Evolutionary conservation across 2,113 vertebrate species (phyloP), one percentile per base, ranked within the genome.

Genomic region (Halichoeres trimaculatus): DNA sequence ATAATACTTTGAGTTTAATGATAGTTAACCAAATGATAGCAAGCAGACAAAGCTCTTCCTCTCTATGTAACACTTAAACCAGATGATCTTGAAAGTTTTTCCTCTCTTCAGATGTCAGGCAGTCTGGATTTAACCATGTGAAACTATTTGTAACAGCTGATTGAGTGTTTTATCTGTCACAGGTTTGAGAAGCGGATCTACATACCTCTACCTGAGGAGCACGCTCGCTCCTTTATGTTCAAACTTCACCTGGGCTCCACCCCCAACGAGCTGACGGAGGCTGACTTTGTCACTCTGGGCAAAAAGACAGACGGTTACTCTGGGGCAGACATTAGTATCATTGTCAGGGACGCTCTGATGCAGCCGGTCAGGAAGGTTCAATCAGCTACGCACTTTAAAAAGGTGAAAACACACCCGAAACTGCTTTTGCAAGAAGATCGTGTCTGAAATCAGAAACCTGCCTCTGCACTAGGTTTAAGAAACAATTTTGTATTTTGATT

Each of bases 141-240:
- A 14, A 41, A 14, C 5, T 14, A 30, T 30, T 30, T 30, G 30
- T 30, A 30, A 30, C 30, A 30, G 30, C 30, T 30, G 30, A 30
- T 30, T 30, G 3, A 65, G 12, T 68, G 20, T 79, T 65, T 51
- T 50, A 6, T 65, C 17, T 54, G 3, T 64, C 56, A 74, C 34
- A 97, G 97, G 90, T 98, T 98, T 94, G 97, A 98, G 87, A 98
- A 98, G 66, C 93, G 96, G 16, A 98, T 99, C 90, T 97, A 96
- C 88, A 99, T 99, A 81, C 96, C 96, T 84, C 93, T 99, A 82
- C 97, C 97, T 0, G 97, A 99, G 80, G 93, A 94, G 54, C 95
- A 94, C 0, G 96, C 96, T 40, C 94, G 96, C 83, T 67, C 94
- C 67, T 89, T 90, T 2, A 98, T 99, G 97, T 98, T 98, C 85